Evolutionary conservation across 2,113 vertebrate genomes (phyloP), one percentile per base, ranked within the genome.

Genomic region (Semicossyphus pulcher): DNA sequence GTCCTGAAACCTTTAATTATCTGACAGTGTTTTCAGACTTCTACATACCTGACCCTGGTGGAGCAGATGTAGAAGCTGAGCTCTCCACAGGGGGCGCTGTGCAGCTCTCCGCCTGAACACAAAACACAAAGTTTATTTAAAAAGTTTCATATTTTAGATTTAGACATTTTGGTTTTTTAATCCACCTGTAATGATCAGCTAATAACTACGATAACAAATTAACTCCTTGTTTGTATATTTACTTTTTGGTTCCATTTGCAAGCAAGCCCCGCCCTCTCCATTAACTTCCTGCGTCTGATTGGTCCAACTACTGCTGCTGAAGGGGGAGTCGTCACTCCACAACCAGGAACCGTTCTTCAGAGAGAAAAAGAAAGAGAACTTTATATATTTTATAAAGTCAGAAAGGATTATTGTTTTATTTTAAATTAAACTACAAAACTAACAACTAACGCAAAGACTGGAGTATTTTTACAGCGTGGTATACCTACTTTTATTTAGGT

Each of bases 11-110:
- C 34, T 10, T 36, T 36, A 36, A 36, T 11, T 11, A 11, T 2
- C 34, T 36, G 34, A 36, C 6, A 34, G 6, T 9, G 9, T 34
- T 31, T 34, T 36, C 34, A 10, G 11, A 36, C 41, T n/a, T n/a
- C 7, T 16, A n/a, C 41, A 2, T n/a, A 44, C 81, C 72, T 57
- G 42, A 20, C 12, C 28, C 2, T 14, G 2, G 9, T 51, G 69
- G 73, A 60, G 59, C 82, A 85, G 53, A 85, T 52, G 82, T 66
- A 85, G 53, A 81, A 85, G 20, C 41, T 18, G 12, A 85, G 73
- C 42, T 85, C 59, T 29, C 20, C 68, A 74, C 82, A 85, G 59
- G 53, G 59, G 64, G 78, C 78, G 18, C 64, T 20, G 34, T 12
- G 16, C 34, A 78, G 34, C n/a, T 58, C 54, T 21, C 54, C 73